Evolutionary conservation across 2,888 invertebrate genomes (phyloP), one percentile per base, ranked within the genome.

Genomic region (Eumerus sabulonum): DNA sequence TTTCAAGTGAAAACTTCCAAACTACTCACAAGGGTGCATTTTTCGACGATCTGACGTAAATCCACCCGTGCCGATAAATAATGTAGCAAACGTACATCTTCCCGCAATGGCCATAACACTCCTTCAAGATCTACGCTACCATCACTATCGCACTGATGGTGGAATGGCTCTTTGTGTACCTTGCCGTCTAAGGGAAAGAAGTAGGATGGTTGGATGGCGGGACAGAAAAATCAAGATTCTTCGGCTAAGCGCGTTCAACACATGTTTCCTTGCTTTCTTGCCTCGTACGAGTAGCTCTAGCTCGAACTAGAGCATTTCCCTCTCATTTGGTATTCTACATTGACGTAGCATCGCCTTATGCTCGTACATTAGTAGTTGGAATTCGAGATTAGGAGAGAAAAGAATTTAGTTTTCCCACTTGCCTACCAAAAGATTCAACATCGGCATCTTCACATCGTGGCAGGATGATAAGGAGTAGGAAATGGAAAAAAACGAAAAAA

Each of bases 381-480:
- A 74, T 71, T 63, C 63, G 19, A 57, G 68, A 73, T 68, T 68
- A 53, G 63, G 44, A 63, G 27, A 27, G 68, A 54, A 56, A 48
- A 40, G 56, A 73, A 79, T 79, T 79, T 60, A 60, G 68, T 79
- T 79, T 79, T 79, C 73, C 79, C 79, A 73, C 63, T 63, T 79
- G 79, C 79, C 79, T 79, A 79, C 68, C 63, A 73, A 68, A n/a
- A 79, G 79, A 73, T 73, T 73, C 64, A 59, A 73, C 79, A 79
- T 63, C 54, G 51, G 48, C 50, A 56, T 48, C 36, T n/a, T n/a
- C n/a, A n/a, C 19, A 56, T 54, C 42, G 19, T 62, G 71, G 66
- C 51, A 42, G 27, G 53, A 9, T 44, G 72, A 68, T 67, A 67
- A 56, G 27, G 7, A 27, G 27, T 27, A 27, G 27, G 7, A 27